Percentiles rank a stretch among this genome's conserved stretches.
These are phyloP conservation scores for Oxyscelio sp. DNA, from an alignment of 2,888 invertebrate species.

Conservation along the genomic window DNA sequence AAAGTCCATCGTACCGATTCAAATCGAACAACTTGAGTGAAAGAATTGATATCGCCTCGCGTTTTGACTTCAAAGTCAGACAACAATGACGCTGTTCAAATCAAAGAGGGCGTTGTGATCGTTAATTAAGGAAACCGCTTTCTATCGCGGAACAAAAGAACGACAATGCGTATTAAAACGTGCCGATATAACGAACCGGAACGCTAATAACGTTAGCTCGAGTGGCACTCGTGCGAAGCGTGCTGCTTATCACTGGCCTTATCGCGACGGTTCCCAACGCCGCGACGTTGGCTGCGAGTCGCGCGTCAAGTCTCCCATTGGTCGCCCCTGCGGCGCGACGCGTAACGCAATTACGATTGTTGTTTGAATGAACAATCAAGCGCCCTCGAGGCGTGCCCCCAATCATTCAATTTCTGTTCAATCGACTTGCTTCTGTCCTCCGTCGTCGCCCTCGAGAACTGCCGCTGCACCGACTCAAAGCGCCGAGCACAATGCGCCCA, in stretches of 20 bases:
- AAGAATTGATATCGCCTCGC: constrained; percentile 62
- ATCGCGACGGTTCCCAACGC: constrained; percentile 70
- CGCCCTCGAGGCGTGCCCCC: constrained; percentile 87
- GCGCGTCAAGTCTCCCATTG: constrained; percentile 60
- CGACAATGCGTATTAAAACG: constrained; percentile 77
- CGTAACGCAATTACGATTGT: constrained; percentile 89
- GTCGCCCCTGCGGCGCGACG: constrained; percentile 76
- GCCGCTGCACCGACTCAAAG: constrained; percentile 67
- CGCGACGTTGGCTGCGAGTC: constrained; percentile 61
- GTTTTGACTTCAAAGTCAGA: constrained; percentile 62
- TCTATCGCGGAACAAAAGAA: constrained; percentile 29
- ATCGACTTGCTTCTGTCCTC: constrained; percentile 84
- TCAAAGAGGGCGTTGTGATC: constrained; percentile 60
- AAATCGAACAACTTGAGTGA: constrained; percentile 48
- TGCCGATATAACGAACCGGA: constrained; percentile 81
- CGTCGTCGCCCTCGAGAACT: constrained; percentile 62
- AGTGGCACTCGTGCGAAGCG: constrained; percentile 75
- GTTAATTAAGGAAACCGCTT: constrained; percentile 66
- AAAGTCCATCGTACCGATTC: constrained; percentile 8
- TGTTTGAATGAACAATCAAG: constrained; percentile 89
- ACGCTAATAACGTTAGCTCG: constrained; percentile 85
- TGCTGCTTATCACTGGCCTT: constrained; percentile 70
- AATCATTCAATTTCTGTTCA: constrained; percentile 89
- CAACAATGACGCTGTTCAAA: constrained; percentile 46
- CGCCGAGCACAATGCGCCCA: constrained; percentile 52